Evolutionary conservation across 2,888 invertebrate species (phyloP).

Genomic region (Andricus curvator): DNA sequence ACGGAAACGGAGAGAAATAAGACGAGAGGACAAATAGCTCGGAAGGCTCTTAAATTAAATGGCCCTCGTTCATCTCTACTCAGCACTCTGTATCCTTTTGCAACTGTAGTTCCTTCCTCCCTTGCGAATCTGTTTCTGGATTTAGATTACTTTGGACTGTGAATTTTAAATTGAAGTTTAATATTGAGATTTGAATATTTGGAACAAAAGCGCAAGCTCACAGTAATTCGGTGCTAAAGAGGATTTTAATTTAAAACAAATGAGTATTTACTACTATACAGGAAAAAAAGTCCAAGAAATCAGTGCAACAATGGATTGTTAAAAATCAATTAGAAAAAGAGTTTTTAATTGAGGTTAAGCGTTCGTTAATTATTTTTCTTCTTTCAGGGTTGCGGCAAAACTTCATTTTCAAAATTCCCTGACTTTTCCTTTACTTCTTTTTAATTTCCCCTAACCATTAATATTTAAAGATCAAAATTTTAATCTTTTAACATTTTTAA

Average conservation of each 20-base stretch:
- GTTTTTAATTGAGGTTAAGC: too few species aligned
- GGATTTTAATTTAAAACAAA: not conserved
- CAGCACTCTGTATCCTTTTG: constrained; percentile 1
- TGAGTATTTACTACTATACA: not conserved
- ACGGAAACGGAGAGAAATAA: constrained; percentile 26
- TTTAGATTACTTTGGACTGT: constrained; percentile 23
- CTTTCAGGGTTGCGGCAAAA: too few species aligned
- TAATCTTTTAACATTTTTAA: too few species aligned
- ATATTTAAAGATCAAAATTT: too few species aligned
- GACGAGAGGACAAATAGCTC: constrained; percentile 36
- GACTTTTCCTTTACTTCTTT: too few species aligned
- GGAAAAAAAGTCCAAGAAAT: not conserved
- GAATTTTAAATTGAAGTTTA: constrained; percentile 21
- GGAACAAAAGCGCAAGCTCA: not conserved
- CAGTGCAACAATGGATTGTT: not conserved
- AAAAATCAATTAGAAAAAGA: too few species aligned
- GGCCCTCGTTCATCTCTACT: constrained; percentile 26
- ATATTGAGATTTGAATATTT: constrained; percentile 9
- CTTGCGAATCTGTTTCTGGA: constrained; percentile 7
- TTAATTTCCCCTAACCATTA: too few species aligned
- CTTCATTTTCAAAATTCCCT: too few species aligned
- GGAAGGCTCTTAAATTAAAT: constrained; percentile 36
- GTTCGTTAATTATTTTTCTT: too few species aligned
- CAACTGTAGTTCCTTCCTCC: constrained; percentile 11
- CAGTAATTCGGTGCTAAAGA: not conserved